Evolutionary conservation across 2,888 invertebrate species (phyloP).

Genomic region (Pedicia rivosa): DNA sequence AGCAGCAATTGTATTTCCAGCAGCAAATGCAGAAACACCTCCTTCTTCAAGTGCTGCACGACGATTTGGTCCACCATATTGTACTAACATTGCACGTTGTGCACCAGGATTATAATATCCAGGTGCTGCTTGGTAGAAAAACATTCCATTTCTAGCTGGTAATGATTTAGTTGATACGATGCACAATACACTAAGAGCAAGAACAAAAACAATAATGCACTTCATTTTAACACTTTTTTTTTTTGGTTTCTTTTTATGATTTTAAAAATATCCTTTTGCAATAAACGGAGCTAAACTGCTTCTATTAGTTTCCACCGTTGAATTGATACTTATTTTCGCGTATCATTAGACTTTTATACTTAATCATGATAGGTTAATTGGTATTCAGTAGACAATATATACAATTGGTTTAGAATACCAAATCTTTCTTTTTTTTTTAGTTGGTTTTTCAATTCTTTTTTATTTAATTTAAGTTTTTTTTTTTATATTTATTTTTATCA

Average conservation of each 20-base stretch:
- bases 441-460: too few species aligned
- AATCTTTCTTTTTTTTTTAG: too few species aligned
- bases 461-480: too few species aligned
- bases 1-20: constrained; percentile 26
- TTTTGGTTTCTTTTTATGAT: too few species aligned
- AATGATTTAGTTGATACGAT: constrained; percentile 5
- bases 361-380: constrained; percentile 1
- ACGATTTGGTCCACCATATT: constrained; percentile 20
- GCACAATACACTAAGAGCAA: constrained; percentile 5
- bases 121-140: constrained; percentile 17
- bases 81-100: constrained; percentile 24
- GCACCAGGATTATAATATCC: constrained; percentile 16
- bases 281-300: constrained; percentile 30
- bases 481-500: too few species aligned
- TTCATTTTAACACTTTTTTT: too few species aligned
- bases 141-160: constrained; percentile 9
- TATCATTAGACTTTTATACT: constrained; percentile 5
- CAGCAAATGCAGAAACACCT: constrained; percentile 24
- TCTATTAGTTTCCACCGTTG: constrained; percentile 32
- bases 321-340: constrained; percentile 20
- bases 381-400: constrained; percentile 1
- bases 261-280: constrained; percentile 3
- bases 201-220: constrained; percentile 7
- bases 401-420: too few species aligned
- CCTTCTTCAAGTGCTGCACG: constrained; percentile 24